Percentiles rank a stretch among this genome's conserved stretches.
These are phyloP conservation scores for Geodia barretti DNA, from an alignment of 37 sponge, comb jelly and placozoan species.

Conservation along the genomic window DNA sequence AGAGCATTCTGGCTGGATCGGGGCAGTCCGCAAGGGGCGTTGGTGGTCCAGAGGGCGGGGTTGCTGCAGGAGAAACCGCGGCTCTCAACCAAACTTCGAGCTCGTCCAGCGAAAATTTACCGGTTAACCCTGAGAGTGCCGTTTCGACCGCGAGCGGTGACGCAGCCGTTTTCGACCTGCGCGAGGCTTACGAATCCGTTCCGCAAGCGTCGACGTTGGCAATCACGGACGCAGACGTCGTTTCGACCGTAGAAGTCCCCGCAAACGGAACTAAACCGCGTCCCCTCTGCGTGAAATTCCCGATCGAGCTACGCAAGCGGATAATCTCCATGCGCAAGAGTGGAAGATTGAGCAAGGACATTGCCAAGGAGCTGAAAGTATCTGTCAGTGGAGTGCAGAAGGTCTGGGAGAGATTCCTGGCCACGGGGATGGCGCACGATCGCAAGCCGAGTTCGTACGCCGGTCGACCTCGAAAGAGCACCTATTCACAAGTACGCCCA, in stretches of 20 bases:
- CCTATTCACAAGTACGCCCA: constrained; percentile 4
- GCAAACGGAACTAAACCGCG: constrained; percentile 1
- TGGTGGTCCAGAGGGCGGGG: neutral
- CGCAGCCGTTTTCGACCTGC: neutral
- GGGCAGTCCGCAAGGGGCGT: neutral
- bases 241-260: constrained; percentile 34
- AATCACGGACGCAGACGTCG: constrained; percentile 14
- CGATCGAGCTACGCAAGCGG: constrained; percentile 49
- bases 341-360: constrained; percentile 48
- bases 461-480: constrained; percentile 55
- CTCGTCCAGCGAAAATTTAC: neutral
- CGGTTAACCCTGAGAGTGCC: constrained; percentile 34
- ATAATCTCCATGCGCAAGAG: constrained; percentile 63
- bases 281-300: constrained; percentile 49
- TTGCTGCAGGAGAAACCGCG: neutral
- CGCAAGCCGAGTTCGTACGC: constrained; percentile 47
- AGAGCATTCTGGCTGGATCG: constrained; percentile 4
- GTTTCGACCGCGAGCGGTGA: too few species aligned
- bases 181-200: neutral
- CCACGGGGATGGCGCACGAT: constrained; percentile 69
- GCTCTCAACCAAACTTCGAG: neutral
- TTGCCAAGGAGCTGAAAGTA: constrained; percentile 64
- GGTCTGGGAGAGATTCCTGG: constrained; percentile 72
- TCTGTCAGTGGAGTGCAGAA: constrained; percentile 79
- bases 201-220: neutral